Evolutionary conservation across 2,888 invertebrate species (phyloP).

Genomic region (Baronia brevicornis): DNA sequence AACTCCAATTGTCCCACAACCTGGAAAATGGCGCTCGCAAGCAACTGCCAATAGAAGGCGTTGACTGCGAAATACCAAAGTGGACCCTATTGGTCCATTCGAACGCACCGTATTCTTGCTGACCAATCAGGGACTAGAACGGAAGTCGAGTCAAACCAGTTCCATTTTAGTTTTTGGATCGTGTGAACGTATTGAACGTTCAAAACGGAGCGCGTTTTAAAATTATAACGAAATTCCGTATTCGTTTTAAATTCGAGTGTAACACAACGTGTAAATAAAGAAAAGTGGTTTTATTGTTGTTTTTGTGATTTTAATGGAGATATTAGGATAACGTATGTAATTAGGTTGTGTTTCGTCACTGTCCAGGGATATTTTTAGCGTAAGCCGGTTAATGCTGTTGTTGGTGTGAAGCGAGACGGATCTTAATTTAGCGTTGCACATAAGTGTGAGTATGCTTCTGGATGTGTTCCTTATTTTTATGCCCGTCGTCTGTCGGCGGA

Average conservation of each 20-base stretch:
- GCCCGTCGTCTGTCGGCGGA: constrained; percentile 27
- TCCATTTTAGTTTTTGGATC: constrained; percentile 53
- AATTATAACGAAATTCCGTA: constrained; percentile 23
- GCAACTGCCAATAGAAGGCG: constrained; percentile 64
- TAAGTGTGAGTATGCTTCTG: constrained; percentile 59
- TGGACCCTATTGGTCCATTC: constrained; percentile 42
- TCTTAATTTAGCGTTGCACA: constrained; percentile 69
- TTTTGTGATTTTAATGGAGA: too few species aligned
- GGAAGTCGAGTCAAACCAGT: constrained; percentile 66
- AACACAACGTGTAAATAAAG: too few species aligned
- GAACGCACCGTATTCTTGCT: constrained; percentile 32
- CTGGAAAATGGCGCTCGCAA: constrained; percentile 68
- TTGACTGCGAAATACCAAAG: constrained; percentile 34
- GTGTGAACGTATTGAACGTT: constrained; percentile 46
- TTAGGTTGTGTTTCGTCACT: constrained; percentile 65
- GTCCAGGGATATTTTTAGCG: constrained; percentile 64
- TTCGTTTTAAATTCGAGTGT: constrained; percentile 26
- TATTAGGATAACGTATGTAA: constrained; percentile 25
- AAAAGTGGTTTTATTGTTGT: too few species aligned
- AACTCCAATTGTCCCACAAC: constrained; percentile 60
- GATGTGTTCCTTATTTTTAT: constrained; percentile 58
- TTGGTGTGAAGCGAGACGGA: constrained; percentile 58
- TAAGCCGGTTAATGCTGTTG: constrained; percentile 68
- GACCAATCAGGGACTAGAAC: constrained; percentile 51
- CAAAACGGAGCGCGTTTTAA: constrained; percentile 33